phyloP scores from a whole-genome alignment of 2,797 vertebrate species.

The Chanos chanos region DNA sequence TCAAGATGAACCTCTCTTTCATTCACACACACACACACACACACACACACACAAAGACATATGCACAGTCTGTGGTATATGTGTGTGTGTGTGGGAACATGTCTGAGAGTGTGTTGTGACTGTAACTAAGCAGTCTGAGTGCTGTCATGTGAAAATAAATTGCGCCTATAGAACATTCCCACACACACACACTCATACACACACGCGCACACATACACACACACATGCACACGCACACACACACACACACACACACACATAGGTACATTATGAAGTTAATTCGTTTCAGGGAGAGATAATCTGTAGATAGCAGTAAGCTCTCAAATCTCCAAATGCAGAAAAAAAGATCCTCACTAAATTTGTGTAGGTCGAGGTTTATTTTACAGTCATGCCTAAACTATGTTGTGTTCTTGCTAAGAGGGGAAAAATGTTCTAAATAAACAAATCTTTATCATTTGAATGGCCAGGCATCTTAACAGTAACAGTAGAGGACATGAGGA shows the following conservation, averaged over 20 bases:
- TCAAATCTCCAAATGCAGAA: conserved; percentile 10
- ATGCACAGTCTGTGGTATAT: not conserved
- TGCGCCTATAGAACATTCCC: not conserved
- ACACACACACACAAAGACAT: conserved; percentile 2
- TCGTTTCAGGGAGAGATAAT: conserved; percentile 26
- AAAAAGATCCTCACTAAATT: no score
- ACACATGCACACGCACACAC: not conserved
- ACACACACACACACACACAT: not conserved
- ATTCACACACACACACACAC: conserved; percentile 11
- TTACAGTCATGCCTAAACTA: no score
- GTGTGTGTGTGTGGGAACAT: not conserved
- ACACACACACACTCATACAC: not conserved
- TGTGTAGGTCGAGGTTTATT: no score
- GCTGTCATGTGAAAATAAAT: conserved; percentile 6
- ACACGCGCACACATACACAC: not conserved
- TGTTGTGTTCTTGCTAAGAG: no score
- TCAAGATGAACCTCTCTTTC: conserved; percentile 12
- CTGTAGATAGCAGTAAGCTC: conserved; percentile 9
- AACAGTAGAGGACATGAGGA: no score
- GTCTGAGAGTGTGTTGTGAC: no score
- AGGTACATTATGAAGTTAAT: conserved; percentile 12
- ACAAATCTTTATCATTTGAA: no score
- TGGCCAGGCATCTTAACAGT: no score
- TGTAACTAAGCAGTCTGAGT: not conserved
- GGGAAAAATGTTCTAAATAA: no score